phyloP scores from a whole-genome alignment of 92 coral and sea anemone species.

The Heliopora coerulea region DNA sequence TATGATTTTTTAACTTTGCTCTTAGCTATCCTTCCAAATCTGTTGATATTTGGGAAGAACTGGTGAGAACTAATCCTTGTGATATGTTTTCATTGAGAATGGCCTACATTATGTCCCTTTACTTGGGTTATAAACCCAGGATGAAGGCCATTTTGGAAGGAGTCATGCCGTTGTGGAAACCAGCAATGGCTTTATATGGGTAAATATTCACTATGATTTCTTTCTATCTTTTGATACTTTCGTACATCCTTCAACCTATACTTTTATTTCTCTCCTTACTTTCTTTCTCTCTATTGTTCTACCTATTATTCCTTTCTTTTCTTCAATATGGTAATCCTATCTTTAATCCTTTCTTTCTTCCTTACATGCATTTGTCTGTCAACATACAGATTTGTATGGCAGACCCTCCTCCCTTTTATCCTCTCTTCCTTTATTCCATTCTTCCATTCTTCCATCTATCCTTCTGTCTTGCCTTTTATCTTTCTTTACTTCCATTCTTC shows the following conservation, averaged over 20 bases:
- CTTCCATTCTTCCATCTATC: not conserved
- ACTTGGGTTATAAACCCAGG: not conserved
- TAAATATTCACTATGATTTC: not conserved
- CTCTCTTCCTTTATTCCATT: not conserved
- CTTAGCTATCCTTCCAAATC: constrained; percentile 7
- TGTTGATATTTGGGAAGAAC: constrained; percentile 7
- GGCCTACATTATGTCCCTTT: not conserved
- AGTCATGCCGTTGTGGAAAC: constrained; percentile 12
- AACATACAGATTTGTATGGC: no score
- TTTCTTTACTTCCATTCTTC: not conserved
- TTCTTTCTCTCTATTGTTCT: no score
- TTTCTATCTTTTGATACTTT: no score
- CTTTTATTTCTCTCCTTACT: no score
- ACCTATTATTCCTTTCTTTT: no score
- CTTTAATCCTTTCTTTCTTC: not conserved
- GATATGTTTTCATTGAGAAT: constrained; percentile 23
- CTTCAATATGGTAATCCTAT: no score
- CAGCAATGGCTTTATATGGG: constrained; percentile 39
- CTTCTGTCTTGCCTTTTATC: not conserved
- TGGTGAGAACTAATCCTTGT: constrained; percentile 17
- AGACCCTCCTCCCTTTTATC: not conserved
- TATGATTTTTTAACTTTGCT: not conserved
- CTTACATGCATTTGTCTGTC: no score
- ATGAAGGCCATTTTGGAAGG: not conserved
- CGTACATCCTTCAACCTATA: no score